Base-by-base conservation (phyloP, 2,888 invertebrate genomes). In the Agrilus mali region DNA sequence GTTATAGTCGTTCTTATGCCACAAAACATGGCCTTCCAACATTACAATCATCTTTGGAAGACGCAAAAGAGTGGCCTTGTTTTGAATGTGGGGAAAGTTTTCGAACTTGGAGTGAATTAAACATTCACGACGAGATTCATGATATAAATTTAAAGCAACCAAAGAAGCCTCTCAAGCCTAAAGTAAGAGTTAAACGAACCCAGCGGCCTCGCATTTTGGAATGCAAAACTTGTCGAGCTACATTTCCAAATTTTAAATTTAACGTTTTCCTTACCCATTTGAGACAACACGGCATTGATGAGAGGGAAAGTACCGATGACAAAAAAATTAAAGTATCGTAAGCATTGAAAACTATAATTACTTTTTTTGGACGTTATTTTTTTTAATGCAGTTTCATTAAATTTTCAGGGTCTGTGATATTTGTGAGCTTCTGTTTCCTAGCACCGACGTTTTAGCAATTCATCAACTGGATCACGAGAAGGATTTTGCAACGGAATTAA, bases 1-100 rank as follows among this genome's bases (percentile, higher is more conserved):
- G 85, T 56, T 86, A 85, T 57, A 76, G 80, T 57, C 63, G 66
- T 7, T 68, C 73, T 42, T 86, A 85, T 63, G 83, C 83, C 1
- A 66, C 68, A 22, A 71, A 73, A 51, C 71, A 74, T 51, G 71
- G 71, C 53, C 61, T 80, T 33, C 58, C 65, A 2, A 53, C 70
- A 17, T 59, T 78, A 12, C 64, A 70, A 51, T 68, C 73, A 5
- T 45, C 55, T 40, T 43, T 47, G 14, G 58, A 59, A 43, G 60
- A 62, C 41, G 59, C 64, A 15, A 67, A 70, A 50, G 63, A 66
- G 13, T 81, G 78, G 74, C 71, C 73, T 16, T 80, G 81, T 57
- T 78, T 72, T 53, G 80, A 81, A 56, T 80, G 80, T 56, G 67
- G 74, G 39, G 64, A 70, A 47, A 66, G 67, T 39, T 80, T 79